phyloP scores from a whole-genome alignment of 2,888 invertebrate genomes.

The Himalopsyche japonica region DNA sequence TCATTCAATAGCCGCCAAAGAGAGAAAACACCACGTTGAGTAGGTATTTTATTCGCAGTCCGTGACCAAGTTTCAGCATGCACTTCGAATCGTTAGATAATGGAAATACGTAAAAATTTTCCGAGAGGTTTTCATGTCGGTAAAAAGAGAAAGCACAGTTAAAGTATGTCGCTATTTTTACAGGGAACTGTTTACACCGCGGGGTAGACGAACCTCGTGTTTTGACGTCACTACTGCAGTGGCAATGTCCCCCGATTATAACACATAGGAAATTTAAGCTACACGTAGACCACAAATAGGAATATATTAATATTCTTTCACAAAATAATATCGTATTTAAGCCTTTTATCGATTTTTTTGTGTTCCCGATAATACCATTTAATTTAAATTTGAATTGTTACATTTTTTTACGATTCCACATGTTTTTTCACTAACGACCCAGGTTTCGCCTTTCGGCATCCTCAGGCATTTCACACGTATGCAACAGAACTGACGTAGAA shows the following conservation, averaged over 20 bases:
- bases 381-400: too few relatives aligned
- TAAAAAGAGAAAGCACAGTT: neutral
- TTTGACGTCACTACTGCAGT: slow-evolving; percentile 34
- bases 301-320: too few relatives aligned
- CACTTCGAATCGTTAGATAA: slow-evolving; percentile 1
- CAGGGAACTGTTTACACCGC: slow-evolving; percentile 8
- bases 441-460: too few relatives aligned
- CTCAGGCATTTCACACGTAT: too few relatives aligned
- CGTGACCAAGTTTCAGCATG: slow-evolving; percentile 28
- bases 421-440: too few relatives aligned
- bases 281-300: neutral
- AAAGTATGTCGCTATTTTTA: neutral
- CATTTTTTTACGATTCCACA: too few relatives aligned
- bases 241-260: slow-evolving; percentile 2
- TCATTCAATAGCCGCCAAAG: neutral
- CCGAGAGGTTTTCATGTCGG: neutral
- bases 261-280: neutral
- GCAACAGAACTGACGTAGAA: too few relatives aligned
- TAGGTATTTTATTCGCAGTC: neutral
- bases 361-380: too few relatives aligned
- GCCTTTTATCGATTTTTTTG: too few relatives aligned
- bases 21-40: neutral
- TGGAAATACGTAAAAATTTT: neutral
- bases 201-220: slow-evolving; percentile 21
- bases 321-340: too few relatives aligned